Percentiles rank a stretch among this genome's conserved stretches.
These are phyloP conservation scores for Callosobruchus maculatus DNA, from an alignment of 2,888 invertebrate genomes.

Conservation along the genomic window DNA sequence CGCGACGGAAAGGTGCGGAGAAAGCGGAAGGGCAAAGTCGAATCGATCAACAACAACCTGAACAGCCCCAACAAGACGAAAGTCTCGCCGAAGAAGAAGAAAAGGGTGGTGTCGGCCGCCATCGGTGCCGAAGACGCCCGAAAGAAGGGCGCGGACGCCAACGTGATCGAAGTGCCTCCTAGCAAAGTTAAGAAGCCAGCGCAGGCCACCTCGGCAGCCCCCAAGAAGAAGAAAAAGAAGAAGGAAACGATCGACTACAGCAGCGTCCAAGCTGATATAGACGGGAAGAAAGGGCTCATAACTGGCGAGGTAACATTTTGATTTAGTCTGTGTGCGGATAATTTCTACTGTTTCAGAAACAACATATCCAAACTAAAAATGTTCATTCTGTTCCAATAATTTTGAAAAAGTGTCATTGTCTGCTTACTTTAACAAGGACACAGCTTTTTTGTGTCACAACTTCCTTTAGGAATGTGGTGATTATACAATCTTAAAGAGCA, in stretches of 20 bases:
- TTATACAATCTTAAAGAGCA: no score
- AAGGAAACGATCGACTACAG: conserved; percentile 80
- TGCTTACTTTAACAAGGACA: no score
- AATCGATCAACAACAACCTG: conserved; percentile 31
- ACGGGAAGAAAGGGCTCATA: conserved; percentile 51
- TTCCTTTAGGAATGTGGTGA: no score
- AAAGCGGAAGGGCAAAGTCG: conserved; percentile 38
- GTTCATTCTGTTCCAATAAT: no score
- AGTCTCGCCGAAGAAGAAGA: conserved; percentile 47
- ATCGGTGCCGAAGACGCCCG: conserved; percentile 57
- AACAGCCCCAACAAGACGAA: conserved; percentile 43
- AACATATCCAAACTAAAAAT: no score
- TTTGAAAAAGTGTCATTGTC: no score
- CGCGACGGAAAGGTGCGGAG: conserved; percentile 58
- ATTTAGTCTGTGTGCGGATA: no score
- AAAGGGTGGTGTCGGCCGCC: conserved; percentile 43
- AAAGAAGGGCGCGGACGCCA: conserved; percentile 45
- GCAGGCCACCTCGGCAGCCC: conserved; percentile 23
- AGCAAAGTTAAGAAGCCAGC: conserved; percentile 48
- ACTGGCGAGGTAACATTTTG: conserved; percentile 22
- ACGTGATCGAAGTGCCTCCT: conserved; percentile 43
- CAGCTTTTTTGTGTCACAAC: no score
- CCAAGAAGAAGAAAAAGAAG: conserved; percentile 58
- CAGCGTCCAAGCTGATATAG: conserved; percentile 60
- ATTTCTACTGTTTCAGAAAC: no score